A percentile compares a stretch with the other conserved stretches of the same genome.
Conservation (phyloP, 2,113 vertebrate species). For the Neopipo cinnamomea region DNA sequence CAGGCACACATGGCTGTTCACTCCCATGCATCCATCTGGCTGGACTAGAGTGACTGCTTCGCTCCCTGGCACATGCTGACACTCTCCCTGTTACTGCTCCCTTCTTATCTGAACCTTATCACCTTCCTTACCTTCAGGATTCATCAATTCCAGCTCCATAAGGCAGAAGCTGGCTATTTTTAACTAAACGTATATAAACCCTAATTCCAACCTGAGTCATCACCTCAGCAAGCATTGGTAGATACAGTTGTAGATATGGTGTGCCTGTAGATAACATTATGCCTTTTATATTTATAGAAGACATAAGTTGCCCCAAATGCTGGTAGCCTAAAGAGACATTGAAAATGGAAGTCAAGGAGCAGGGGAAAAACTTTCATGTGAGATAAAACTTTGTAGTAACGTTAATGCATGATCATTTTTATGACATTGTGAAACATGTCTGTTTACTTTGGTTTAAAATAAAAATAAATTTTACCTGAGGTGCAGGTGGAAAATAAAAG, state of each 20-base stretch:
- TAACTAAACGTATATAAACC: neutral
- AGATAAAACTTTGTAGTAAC: neutral
- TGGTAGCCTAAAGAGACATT: neutral
- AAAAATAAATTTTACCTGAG: neutral
- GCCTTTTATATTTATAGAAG: neutral
- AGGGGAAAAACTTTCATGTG: fast-evolving
- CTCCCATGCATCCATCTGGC: neutral
- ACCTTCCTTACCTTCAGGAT: neutral
- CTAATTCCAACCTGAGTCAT: neutral
- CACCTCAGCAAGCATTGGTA: neutral
- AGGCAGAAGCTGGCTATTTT: neutral
- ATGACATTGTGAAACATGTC: neutral
- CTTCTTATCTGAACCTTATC: neutral
- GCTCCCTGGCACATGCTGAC: neutral
- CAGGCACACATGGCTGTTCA: neutral
- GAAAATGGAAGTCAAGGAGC: neutral
- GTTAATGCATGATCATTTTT: neutral
- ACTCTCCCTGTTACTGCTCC: neutral
- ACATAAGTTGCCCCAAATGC: neutral
- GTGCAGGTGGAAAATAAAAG: neutral
- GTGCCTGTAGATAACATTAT: neutral
- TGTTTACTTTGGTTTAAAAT: neutral
- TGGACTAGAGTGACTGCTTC: neutral
- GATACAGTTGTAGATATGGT: neutral
- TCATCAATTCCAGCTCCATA: neutral